A percentile compares a stretch with the other conserved stretches of the same genome.
Conservation (phyloP, 1,140 invertebrate genomes). For the Caerostris extrusa region DNA sequence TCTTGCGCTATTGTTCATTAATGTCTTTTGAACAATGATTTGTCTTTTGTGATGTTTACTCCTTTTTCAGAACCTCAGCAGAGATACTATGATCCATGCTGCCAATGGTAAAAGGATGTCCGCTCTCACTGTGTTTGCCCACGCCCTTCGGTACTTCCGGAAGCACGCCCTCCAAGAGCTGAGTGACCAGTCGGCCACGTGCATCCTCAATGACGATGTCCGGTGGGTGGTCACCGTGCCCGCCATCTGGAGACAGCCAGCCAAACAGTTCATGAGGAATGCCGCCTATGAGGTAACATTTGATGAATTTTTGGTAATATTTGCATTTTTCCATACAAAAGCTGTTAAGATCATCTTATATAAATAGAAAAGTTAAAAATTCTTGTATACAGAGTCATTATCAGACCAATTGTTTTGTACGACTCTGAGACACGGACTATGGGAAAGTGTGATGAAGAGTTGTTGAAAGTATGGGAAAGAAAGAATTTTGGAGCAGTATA, state of each 20-base stretch:
- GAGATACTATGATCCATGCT: constrained; percentile 83
- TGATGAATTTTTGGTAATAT: not conserved
- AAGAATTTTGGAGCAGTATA: too few relatives aligned
- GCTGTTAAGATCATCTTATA: too few relatives aligned
- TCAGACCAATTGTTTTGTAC: too few relatives aligned
- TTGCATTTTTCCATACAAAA: too few relatives aligned
- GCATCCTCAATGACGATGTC: constrained; percentile 83
- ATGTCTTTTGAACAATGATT: not conserved
- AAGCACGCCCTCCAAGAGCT: constrained; percentile 84
- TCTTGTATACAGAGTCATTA: too few relatives aligned
- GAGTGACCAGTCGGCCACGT: constrained; percentile 82
- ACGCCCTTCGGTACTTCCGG: constrained; percentile 84
- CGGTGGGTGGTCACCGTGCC: constrained; percentile 86
- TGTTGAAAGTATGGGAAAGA: too few relatives aligned
- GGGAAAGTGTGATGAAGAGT: too few relatives aligned
- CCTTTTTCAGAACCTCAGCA: constrained; percentile 70
- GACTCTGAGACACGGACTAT: too few relatives aligned
- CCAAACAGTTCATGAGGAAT: constrained; percentile 86
- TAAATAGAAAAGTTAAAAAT: too few relatives aligned
- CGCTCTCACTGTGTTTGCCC: constrained; percentile 84
- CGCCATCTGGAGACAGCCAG: constrained; percentile 85
- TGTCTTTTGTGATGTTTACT: constrained; percentile 79
- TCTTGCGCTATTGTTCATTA: too few relatives aligned
- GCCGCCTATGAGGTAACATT: constrained; percentile 84
- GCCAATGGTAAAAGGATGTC: constrained; percentile 83